Conservation (phyloP, 2,888 invertebrate species). For the Ophioninae sp. region DNA sequence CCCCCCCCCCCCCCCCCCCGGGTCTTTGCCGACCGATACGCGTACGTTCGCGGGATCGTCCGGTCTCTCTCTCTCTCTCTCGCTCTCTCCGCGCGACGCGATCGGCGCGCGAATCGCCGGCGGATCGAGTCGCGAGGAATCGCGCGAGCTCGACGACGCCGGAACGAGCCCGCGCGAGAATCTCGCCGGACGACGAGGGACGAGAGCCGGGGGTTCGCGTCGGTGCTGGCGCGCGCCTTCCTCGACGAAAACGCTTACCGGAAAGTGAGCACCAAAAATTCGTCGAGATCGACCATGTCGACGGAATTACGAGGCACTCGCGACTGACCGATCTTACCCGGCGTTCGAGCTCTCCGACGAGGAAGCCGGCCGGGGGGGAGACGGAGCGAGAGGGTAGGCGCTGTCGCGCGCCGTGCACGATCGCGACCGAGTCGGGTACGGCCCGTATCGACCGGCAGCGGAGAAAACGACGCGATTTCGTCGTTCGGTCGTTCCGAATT, state of each 20-base stretch:
- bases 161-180: background rate
- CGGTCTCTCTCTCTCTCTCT: too few relatives aligned
- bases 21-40: too few relatives aligned
- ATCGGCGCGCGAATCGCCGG: too few relatives aligned
- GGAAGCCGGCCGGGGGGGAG: constrained; percentile 17
- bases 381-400: constrained; percentile 8
- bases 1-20: too few relatives aligned
- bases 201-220: too few relatives aligned
- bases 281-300: constrained; percentile 71
- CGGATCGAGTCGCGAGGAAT: too few relatives aligned
- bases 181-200: background rate
- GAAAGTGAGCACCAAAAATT: constrained; percentile 68
- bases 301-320: constrained; percentile 50
- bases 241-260: constrained; percentile 62
- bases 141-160: too few relatives aligned
- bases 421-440: background rate
- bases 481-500: background rate
- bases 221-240: too few relatives aligned
- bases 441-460: background rate
- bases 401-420: background rate
- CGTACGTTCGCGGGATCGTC: too few relatives aligned
- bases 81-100: too few relatives aligned
- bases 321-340: constrained; percentile 63
- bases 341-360: constrained; percentile 28
- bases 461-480: background rate